phyloP scores from a whole-genome alignment of 2,888 invertebrate genomes.

The Cheilosia urbana region DNA sequence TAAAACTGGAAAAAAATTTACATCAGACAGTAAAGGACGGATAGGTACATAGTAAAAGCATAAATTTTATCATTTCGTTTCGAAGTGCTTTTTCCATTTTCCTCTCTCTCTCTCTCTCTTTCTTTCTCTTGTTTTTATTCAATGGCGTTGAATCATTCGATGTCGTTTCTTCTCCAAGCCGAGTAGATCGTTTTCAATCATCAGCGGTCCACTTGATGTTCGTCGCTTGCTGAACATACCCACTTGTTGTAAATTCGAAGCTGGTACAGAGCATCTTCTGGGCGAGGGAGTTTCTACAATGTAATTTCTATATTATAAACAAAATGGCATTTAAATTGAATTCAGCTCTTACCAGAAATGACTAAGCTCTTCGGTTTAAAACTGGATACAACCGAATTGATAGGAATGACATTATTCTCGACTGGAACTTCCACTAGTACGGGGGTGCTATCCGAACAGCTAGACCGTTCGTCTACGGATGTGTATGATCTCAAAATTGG shows the following conservation, averaged over 20 bases:
- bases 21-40: conserved; percentile 37
- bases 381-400: conserved; percentile 41
- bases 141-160: conserved; percentile 72
- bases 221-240: conserved; percentile 54
- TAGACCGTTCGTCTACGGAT: conserved; percentile 72
- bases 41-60: conserved; percentile 18
- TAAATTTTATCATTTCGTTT: neutral
- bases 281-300: conserved; percentile 50
- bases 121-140: conserved; percentile 3
- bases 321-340: neutral
- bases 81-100: neutral
- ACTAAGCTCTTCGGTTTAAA: conserved; percentile 48
- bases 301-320: neutral
- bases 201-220: conserved; percentile 50
- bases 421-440: conserved; percentile 29
- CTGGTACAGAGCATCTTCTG: conserved; percentile 67
- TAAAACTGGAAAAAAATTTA: conserved; percentile 6
- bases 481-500: conserved; percentile 71
- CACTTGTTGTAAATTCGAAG: conserved; percentile 56
- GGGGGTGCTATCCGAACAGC: conserved; percentile 63
- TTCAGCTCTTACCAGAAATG: conserved; percentile 47
- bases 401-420: conserved; percentile 38
- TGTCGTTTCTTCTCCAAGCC: conserved; percentile 66
- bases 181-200: conserved; percentile 58
- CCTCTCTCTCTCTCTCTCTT: neutral